Evolutionary conservation across 2,113 vertebrate species (phyloP).

Genomic region (Eclectus roratus): DNA sequence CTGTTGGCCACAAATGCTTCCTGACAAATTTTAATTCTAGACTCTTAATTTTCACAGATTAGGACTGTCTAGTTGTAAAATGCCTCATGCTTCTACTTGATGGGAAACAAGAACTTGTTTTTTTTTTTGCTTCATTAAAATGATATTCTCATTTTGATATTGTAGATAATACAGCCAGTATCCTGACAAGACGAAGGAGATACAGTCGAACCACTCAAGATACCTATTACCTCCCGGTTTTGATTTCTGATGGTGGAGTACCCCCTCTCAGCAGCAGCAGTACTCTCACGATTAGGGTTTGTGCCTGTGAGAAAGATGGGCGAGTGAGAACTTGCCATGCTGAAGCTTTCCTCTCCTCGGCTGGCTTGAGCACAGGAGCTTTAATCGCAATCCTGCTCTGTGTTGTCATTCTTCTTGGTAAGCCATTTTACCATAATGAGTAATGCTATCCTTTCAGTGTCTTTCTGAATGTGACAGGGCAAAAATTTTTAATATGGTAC

Average conservation of each 20-base stretch:
- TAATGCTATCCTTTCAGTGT: not conserved
- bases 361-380: conserved; percentile 94
- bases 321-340: conserved; percentile 86
- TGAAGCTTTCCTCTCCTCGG: conserved; percentile 91
- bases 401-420: conserved; percentile 93
- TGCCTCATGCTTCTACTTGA: rapidly evolving
- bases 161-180: conserved; percentile 87
- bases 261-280: conserved; percentile 91
- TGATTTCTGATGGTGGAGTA: conserved; percentile 91
- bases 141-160: conserved; percentile 37
- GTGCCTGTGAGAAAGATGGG: conserved; percentile 86
- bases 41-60: not conserved
- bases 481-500: not conserved
- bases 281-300: conserved; percentile 91
- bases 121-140: not conserved
- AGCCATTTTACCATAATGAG: conserved; percentile 20
- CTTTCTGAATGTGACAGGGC: not conserved
- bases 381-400: conserved; percentile 96
- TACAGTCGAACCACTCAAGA: conserved; percentile 90
- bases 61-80: not conserved
- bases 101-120: not conserved
- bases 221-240: conserved; percentile 85
- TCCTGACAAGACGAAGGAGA: conserved; percentile 79
- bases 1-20: not conserved
- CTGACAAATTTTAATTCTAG: not conserved